Evolutionary conservation across 2,797 vertebrate genomes (phyloP).

Genomic region (Leucoraja ocellata): DNA sequence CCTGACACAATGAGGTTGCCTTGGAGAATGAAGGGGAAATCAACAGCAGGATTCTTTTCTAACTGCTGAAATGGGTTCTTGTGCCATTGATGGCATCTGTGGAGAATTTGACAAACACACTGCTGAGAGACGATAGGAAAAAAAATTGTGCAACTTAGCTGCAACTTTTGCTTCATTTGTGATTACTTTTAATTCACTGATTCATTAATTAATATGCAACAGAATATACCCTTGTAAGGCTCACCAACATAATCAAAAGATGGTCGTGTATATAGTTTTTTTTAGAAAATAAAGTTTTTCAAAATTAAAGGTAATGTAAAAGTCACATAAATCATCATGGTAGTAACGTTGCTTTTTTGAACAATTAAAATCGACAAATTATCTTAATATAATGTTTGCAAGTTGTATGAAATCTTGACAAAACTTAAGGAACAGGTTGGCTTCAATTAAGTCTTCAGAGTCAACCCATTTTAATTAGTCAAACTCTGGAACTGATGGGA

Average conservation of each 20-base stretch:
- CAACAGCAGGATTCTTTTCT: slow-evolving; percentile 33
- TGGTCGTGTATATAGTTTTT: no score
- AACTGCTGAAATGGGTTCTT: not conserved
- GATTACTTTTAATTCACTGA: not conserved
- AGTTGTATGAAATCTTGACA: not conserved
- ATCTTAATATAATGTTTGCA: not conserved
- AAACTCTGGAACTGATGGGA: not conserved
- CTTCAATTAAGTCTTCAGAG: not conserved
- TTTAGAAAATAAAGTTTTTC: not conserved
- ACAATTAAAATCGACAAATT: not conserved
- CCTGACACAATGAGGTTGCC: slow-evolving; percentile 1
- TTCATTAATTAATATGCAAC: not conserved
- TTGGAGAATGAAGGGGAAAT: slow-evolving; percentile 3
- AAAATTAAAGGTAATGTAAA: not conserved
- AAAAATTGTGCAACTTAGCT: not conserved
- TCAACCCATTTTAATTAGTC: not conserved
- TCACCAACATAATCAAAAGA: not conserved
- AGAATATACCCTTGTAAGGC: not conserved
- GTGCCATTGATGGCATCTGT: not conserved
- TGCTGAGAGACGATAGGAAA: not conserved
- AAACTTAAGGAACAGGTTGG: not conserved
- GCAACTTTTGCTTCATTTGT: not conserved
- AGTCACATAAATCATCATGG: not conserved
- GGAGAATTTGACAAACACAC: not conserved
- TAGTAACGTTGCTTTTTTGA: not conserved